Percentiles rank a stretch among this genome's conserved stretches.
These are phyloP conservation scores for Etheostoma cragini DNA, from an alignment of 2,113 vertebrate species.

Conservation along the genomic window DNA sequence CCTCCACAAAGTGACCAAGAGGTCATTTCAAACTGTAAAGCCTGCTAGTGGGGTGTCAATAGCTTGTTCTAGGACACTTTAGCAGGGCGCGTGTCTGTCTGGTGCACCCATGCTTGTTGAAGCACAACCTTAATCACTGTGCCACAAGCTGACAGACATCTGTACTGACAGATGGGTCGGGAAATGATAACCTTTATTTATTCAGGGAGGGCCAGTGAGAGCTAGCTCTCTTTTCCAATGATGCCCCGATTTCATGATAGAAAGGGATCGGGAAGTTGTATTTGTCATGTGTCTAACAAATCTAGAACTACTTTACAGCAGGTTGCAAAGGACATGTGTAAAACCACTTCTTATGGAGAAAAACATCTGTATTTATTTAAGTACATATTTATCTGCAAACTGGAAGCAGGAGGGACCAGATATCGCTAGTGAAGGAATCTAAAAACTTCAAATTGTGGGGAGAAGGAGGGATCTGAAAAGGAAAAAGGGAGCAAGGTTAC, in stretches of 20 bases:
- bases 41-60: not conserved
- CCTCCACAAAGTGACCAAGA: not conserved
- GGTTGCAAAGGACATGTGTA: not conserved
- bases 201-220: no score
- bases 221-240: no score
- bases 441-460: not conserved
- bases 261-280: not conserved
- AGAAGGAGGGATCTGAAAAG: not conserved
- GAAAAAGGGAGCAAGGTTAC: not conserved
- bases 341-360: not conserved
- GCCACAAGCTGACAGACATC: conserved; percentile 38
- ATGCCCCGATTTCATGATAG: no score
- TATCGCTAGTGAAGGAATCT: not conserved
- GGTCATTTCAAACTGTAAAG: conserved; percentile 13
- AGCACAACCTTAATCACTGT: not conserved
- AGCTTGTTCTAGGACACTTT: conserved; percentile 24
- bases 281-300: not conserved
- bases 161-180: conserved; percentile 53
- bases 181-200: conserved; percentile 11
- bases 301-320: not conserved
- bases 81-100: conserved; percentile 9
- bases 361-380: no score
- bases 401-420: not conserved
- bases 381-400: not conserved
- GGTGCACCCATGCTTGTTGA: conserved; percentile 24